These are phyloP conservation scores for Varanus salvator DNA, from an alignment of 2,113 vertebrate species.

Conservation along the genomic window DNA sequence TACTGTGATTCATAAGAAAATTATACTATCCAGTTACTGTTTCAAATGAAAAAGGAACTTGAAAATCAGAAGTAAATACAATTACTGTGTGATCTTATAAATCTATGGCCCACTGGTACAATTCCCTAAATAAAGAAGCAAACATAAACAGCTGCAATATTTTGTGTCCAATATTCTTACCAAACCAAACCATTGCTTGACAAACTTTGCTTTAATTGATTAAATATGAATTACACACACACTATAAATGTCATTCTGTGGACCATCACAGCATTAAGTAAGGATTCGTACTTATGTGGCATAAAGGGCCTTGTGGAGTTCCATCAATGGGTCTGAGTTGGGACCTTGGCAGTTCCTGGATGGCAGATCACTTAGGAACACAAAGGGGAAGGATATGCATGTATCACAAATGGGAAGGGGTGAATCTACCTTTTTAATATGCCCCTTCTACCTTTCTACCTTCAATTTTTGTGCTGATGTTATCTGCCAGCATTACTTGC, in stretches of 20 bases:
- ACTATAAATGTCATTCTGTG: constrained; percentile 14
- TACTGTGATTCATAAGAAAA: constrained; percentile 49
- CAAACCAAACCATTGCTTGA: constrained; percentile 24
- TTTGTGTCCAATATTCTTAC: constrained; percentile 31
- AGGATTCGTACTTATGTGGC: constrained; percentile 33
- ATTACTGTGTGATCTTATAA: constrained; percentile 34
- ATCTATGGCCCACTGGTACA: constrained; percentile 52
- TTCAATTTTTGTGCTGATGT: neutral
- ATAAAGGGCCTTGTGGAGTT: neutral
- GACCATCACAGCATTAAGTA: neutral
- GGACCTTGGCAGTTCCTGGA: neutral
- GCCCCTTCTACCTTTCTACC: neutral
- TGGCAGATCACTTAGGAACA: neutral
- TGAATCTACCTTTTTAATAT: neutral
- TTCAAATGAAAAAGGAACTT: constrained; percentile 55
- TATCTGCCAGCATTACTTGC: neutral
- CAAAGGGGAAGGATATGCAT: neutral
- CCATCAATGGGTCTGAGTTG: neutral
- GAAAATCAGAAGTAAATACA: constrained; percentile 33
- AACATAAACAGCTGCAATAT: constrained; percentile 44
- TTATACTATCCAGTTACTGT: constrained; percentile 10
- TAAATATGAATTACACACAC: constrained; percentile 45
- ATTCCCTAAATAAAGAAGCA: constrained; percentile 54
- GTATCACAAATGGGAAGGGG: neutral
- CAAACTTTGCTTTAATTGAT: constrained; percentile 43